A percentile compares a stretch with the other conserved stretches of the same genome.
Evolutionary conservation across 2,888 invertebrate species (phyloP).

Genomic region (Idaea dimidiata): DNA sequence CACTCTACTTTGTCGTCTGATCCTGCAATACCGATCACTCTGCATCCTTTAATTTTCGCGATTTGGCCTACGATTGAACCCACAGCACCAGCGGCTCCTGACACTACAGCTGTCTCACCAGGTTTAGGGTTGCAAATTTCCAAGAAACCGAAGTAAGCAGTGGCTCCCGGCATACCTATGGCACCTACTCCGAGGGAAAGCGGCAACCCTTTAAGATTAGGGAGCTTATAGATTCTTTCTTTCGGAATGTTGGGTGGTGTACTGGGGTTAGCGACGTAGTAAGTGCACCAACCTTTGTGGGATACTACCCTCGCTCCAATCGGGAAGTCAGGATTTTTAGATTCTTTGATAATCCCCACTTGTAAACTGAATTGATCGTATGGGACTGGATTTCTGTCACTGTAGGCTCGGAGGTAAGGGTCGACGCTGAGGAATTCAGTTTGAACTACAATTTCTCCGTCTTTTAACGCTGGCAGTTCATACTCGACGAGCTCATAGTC

Average conservation of each 20-base stretch:
- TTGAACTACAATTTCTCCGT: constrained; percentile 69
- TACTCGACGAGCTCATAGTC: constrained; percentile 82
- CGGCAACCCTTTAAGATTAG: constrained; percentile 74
- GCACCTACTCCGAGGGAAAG: constrained; percentile 81
- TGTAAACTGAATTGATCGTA: constrained; percentile 49
- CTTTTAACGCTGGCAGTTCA: constrained; percentile 76
- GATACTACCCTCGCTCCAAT: constrained; percentile 81
- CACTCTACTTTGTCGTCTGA: constrained; percentile 85
- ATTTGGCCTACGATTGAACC: constrained; percentile 88
- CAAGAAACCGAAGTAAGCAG: constrained; percentile 86
- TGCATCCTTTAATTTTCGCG: constrained; percentile 84
- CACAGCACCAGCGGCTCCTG: constrained; percentile 87
- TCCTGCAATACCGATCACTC: constrained; percentile 86
- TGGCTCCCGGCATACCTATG: constrained; percentile 85
- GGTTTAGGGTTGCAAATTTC: constrained; percentile 84
- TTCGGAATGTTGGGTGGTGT: not conserved
- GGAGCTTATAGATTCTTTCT: constrained; percentile 68
- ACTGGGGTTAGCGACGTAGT: constrained; percentile 25
- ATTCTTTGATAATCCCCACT: constrained; percentile 76
- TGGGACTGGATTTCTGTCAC: constrained; percentile 29
- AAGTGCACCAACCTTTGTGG: constrained; percentile 55
- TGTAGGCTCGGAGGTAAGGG: constrained; percentile 41
- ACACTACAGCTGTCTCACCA: constrained; percentile 86
- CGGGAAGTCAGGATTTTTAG: constrained; percentile 81
- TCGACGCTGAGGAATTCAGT: constrained; percentile 51